Evolutionary conservation across 2,113 vertebrate genomes (phyloP), one percentile per base, ranked within the genome.

Genomic region (Pangasianodon hypophthalmus): DNA sequence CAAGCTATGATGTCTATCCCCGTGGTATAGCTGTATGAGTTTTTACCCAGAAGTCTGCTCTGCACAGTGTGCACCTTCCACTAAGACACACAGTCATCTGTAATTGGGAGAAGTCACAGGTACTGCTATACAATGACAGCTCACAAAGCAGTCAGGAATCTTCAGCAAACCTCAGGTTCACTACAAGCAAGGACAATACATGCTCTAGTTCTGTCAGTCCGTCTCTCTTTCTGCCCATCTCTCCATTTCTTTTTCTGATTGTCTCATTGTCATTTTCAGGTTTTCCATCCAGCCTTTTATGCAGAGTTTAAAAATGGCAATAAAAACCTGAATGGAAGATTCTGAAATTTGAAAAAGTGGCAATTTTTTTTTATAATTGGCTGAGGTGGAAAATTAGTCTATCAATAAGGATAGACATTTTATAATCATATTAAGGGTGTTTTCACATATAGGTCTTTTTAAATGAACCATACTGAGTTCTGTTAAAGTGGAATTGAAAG

Each of bases 61-160:
- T 9, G 41, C 21, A 87, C 32, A 32, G 14, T 60, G 10, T 46
- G 69, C 21, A 18, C 44, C 58, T 69, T 82, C 46, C 26, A 44
- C 73, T 37, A 18, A 54, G 60, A 32, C 16, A 80, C 41, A 64
- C 6, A 44, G 67, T 64, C 80, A 69, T 71, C 13, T 81, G 71
- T 81, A 73, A 48, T 44, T 89, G 77, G 77, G n/a, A 48, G 24
- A 46, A 79, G n/a, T 60, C 48, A 46, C 21, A 69, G 19, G 46
- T 69, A 50, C 3, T 84, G 71, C 54, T 62, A 69, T 41, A 84
- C 26, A 29, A 86, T 81, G 90, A 16, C 56, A 60, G 88, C 84
- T 90, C 87, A 87, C 41, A 82, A 46, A 90, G 75, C 41, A 92
- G 93, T 90, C 90, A 90, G 90, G 80, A 86, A 50, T 92, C 92